These are phyloP conservation scores for Tribolium madens DNA, from an alignment of 1,140 invertebrate genomes.

Conservation along the genomic window DNA sequence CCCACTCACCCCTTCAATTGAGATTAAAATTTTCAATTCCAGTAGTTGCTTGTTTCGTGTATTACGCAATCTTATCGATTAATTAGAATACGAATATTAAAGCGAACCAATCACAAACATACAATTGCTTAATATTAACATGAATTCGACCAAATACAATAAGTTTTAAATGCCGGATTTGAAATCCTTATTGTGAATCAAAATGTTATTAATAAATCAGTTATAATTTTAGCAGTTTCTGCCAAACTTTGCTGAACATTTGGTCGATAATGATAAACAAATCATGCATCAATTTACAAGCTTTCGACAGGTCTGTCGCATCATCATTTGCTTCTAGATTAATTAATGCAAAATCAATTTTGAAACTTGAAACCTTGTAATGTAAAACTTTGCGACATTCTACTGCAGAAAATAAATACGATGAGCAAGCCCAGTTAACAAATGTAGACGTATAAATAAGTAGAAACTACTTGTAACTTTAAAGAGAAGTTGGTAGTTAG, in stretches of 20 bases:
- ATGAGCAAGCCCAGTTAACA: neutral
- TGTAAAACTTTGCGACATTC: neutral
- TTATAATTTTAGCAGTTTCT: too few relatives aligned
- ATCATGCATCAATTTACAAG: neutral
- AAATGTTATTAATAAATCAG: too few relatives aligned
- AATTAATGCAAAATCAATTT: neutral
- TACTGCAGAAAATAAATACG: neutral
- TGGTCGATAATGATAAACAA: neutral
- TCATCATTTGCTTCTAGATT: neutral
- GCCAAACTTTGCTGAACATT: neutral
- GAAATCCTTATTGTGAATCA: too few relatives aligned
- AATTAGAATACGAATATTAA: too few relatives aligned
- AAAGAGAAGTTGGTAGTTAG: neutral
- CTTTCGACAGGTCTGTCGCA: neutral
- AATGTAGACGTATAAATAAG: neutral
- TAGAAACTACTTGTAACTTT: neutral
- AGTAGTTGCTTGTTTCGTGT: too few relatives aligned
- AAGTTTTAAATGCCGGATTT: too few relatives aligned
- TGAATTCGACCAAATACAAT: too few relatives aligned
- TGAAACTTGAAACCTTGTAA: neutral
- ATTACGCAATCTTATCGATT: too few relatives aligned
- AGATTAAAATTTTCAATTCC: too few relatives aligned
- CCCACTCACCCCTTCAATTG: too few relatives aligned
- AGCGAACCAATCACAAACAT: too few relatives aligned
- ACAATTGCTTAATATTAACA: too few relatives aligned